Evolutionary conservation across 2,888 invertebrate species (phyloP).

Genomic region (Leucozona laternaria): DNA sequence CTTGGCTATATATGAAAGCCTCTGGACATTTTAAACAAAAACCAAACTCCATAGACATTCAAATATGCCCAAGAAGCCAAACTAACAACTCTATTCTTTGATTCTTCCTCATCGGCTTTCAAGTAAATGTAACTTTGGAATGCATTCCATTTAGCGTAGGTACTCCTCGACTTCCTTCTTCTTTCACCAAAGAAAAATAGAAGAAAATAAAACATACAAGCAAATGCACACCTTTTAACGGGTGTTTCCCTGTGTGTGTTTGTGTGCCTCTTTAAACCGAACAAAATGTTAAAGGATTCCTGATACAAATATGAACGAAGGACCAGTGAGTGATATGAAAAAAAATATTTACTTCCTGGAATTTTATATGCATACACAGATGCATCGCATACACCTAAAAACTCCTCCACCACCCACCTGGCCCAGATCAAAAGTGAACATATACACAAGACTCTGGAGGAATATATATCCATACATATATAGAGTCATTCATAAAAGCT

Average conservation of each 20-base stretch:
- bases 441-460: background rate
- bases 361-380: slow-evolving; percentile 51
- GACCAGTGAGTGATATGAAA: background rate
- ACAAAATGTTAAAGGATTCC: slow-evolving; percentile 58
- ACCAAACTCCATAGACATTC: slow-evolving; percentile 15
- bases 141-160: slow-evolving; percentile 15
- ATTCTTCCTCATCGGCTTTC: slow-evolving; percentile 62
- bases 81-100: slow-evolving; percentile 14
- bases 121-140: slow-evolving; percentile 47
- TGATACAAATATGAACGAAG: slow-evolving; percentile 29
- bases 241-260: background rate
- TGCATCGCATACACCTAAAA: slow-evolving; percentile 36
- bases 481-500: slow-evolving; percentile 71
- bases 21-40: slow-evolving; percentile 10
- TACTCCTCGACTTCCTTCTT: slow-evolving; percentile 66
- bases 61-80: slow-evolving; percentile 34
- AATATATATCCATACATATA: too few relatives aligned
- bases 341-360: slow-evolving; percentile 70
- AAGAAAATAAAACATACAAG: background rate
- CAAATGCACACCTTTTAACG: slow-evolving; percentile 29
- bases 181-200: slow-evolving; percentile 6
- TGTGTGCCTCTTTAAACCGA: slow-evolving; percentile 53
- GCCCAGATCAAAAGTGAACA: slow-evolving; percentile 68
- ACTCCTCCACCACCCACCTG: slow-evolving; percentile 61
- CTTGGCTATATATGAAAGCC: background rate